Percentiles rank a stretch among this genome's conserved stretches.
These are phyloP conservation scores for Drosophila birchii DNA, from an alignment of 2,888 invertebrate species.

Conservation along the genomic window DNA sequence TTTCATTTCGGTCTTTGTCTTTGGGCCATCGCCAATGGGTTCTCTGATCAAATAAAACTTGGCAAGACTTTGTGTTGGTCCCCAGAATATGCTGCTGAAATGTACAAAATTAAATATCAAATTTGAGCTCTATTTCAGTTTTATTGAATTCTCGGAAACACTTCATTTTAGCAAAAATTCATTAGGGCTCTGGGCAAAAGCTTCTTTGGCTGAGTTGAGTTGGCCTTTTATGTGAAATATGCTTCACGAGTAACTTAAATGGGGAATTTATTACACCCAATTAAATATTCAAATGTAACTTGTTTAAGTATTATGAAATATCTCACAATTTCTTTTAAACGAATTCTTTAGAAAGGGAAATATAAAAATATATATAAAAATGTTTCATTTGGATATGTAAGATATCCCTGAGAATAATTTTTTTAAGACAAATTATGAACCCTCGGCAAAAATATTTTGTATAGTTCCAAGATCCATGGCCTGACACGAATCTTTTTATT, in stretches of 20 bases:
- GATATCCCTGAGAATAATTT: too few species aligned
- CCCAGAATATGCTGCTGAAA: neutral
- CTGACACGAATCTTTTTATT: neutral
- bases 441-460: too few species aligned
- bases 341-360: neutral
- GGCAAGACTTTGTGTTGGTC: neutral
- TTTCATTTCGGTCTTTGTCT: constrained; percentile 6
- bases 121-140: neutral
- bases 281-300: neutral
- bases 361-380: neutral
- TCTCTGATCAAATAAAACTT: constrained; percentile 17
- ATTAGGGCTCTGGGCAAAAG: neutral
- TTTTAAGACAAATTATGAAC: too few species aligned
- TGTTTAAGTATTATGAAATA: neutral
- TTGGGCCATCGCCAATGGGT: constrained; percentile 10
- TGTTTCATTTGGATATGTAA: too few species aligned
- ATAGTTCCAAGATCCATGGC: too few species aligned
- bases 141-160: neutral
- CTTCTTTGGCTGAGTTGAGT: neutral
- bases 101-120: constrained; percentile 1
- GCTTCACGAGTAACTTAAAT: neutral
- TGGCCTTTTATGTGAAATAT: neutral
- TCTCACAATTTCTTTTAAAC: neutral
- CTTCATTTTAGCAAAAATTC: neutral
- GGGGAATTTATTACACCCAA: neutral